Evolutionary conservation across 2,888 invertebrate species (phyloP).

Genomic region (Liopterus haemorrhoidalis): DNA sequence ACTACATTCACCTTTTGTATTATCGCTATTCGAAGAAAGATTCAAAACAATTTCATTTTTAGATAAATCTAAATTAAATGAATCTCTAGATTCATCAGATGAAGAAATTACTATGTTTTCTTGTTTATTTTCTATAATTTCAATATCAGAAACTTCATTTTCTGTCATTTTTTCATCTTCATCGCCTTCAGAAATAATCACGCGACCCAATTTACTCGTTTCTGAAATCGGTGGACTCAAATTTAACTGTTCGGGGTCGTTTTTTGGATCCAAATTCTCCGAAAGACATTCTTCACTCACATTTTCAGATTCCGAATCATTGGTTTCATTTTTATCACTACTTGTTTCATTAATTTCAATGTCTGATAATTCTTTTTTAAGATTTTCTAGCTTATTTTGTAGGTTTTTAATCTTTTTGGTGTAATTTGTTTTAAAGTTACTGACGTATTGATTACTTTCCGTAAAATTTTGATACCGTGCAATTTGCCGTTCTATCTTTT

Average conservation of each 20-base stretch:
- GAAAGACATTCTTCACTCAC: too few species aligned
- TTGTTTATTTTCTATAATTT: neutral
- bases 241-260: too few species aligned
- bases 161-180: neutral
- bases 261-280: too few species aligned
- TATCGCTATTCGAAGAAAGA: too few species aligned
- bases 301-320: slow-evolving; percentile 12
- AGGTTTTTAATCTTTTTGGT: too few species aligned
- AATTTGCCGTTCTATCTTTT: too few species aligned
- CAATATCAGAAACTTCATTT: neutral
- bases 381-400: neutral
- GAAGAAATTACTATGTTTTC: too few species aligned
- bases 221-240: neutral
- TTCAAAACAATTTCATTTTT: too few species aligned
- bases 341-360: neutral
- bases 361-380: neutral
- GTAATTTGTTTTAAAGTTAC: too few species aligned
- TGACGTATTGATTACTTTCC: too few species aligned
- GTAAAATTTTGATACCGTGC: too few species aligned
- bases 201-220: neutral
- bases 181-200: neutral
- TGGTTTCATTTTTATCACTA: neutral
- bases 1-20: neutral
- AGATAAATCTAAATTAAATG: too few species aligned
- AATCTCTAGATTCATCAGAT: neutral